phyloP scores from a whole-genome alignment of 2,888 invertebrate species.

The Idaea biselata region DNA sequence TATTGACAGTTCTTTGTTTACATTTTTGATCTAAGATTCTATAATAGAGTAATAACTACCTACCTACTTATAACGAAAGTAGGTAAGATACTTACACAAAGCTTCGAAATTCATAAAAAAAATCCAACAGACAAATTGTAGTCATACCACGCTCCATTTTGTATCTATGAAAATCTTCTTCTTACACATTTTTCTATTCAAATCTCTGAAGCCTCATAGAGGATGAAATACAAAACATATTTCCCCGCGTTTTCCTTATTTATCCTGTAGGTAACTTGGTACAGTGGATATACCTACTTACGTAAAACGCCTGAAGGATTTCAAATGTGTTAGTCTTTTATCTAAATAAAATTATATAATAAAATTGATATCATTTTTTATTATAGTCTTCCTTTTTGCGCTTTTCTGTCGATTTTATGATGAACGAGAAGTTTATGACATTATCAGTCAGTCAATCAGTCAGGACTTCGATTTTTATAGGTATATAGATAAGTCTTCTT shows the following conservation, averaged over 20 bases:
- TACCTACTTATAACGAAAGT: neutral
- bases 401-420: too few relatives aligned
- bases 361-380: neutral
- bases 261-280: neutral
- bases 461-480: too few relatives aligned
- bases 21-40: too few relatives aligned
- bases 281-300: neutral
- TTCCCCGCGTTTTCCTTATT: constrained; percentile 17
- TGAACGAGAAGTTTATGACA: too few relatives aligned
- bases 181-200: constrained; percentile 14
- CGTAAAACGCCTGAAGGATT: neutral
- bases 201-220: constrained; percentile 13
- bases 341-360: neutral
- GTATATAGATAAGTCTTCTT: too few relatives aligned
- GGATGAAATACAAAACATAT: neutral
- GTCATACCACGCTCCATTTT: neutral
- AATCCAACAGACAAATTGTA: neutral
- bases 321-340: neutral
- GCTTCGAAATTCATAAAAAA: neutral
- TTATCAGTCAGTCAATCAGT: too few relatives aligned
- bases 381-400: neutral
- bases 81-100: neutral
- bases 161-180: neutral
- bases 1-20: too few relatives aligned
- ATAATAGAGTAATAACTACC: too few relatives aligned